Conservation (phyloP, 2,888 invertebrate genomes). For the Drosophila ustulata region DNA sequence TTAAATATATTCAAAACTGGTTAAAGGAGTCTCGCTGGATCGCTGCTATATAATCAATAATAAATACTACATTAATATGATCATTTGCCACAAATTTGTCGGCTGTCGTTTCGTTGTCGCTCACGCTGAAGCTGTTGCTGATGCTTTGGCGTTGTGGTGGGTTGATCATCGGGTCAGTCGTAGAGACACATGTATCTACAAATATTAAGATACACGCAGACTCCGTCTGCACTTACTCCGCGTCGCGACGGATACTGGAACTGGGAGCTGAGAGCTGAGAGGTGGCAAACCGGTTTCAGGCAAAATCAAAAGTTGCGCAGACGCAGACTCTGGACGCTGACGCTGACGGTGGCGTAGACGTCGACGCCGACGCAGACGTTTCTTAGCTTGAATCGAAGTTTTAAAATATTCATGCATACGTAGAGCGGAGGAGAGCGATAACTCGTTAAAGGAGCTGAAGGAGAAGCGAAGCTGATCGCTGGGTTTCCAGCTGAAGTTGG, state of each 20-base stretch:
- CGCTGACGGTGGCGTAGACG: slow-evolving; percentile 22
- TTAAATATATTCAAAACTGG: too few species aligned
- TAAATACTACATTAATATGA: too few species aligned
- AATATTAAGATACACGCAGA: slow-evolving; percentile 38
- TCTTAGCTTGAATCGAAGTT: background rate
- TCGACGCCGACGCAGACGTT: background rate
- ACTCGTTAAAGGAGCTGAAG: background rate
- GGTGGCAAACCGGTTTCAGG: slow-evolving; percentile 71
- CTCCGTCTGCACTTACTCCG: slow-evolving; percentile 22
- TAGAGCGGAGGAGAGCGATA: background rate
- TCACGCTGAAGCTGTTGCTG: slow-evolving; percentile 10
- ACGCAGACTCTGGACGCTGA: slow-evolving; percentile 34
- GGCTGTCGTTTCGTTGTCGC: slow-evolving; percentile 44
- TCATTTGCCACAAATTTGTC: slow-evolving; percentile 61
- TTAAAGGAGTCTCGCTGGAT: too few species aligned
- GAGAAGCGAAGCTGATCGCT: slow-evolving; percentile 45
- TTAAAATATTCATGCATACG: too few species aligned
- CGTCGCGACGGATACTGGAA: slow-evolving; percentile 26
- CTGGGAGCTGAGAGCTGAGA: slow-evolving; percentile 3
- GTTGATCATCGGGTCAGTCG: slow-evolving; percentile 54
- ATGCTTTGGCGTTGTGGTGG: slow-evolving; percentile 31
- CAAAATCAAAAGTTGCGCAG: slow-evolving; percentile 80
- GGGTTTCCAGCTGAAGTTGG: slow-evolving; percentile 22
- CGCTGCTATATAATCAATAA: too few species aligned
- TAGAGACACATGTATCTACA: slow-evolving; percentile 25